Percentiles rank a stretch among this genome's conserved stretches.
Evolutionary conservation across 2,113 vertebrate genomes (phyloP).

Genomic region (Coturnix japonica): DNA sequence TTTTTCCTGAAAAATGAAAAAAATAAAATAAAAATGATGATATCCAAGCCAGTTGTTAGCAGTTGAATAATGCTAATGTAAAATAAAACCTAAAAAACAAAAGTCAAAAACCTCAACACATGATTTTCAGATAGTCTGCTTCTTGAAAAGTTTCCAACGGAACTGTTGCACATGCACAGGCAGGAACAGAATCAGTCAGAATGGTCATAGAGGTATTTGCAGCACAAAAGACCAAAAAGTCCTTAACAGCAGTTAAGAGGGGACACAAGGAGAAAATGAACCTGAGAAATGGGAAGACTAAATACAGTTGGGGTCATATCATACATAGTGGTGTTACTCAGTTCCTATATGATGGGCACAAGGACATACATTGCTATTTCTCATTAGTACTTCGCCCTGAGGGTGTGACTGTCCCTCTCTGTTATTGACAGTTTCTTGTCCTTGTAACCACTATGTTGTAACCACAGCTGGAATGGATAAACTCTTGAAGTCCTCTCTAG

Average conservation of each 20-base stretch:
- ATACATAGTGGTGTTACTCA: background rate
- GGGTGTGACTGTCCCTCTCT: constrained; percentile 2
- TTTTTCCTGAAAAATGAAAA: background rate
- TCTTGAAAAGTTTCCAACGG: background rate
- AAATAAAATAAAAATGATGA: background rate
- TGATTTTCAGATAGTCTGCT: background rate
- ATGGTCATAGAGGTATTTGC: background rate
- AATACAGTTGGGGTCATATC: background rate
- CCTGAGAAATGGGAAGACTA: background rate
- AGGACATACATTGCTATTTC: background rate
- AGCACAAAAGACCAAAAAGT: background rate
- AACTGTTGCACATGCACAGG: background rate
- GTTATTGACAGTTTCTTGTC: background rate
- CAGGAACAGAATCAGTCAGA: background rate
- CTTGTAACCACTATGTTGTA: background rate
- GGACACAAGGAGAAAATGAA: background rate
- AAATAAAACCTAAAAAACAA: background rate
- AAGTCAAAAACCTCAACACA: background rate
- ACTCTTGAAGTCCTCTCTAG: background rate
- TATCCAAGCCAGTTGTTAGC: background rate
- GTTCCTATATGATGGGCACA: background rate
- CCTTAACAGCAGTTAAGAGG: background rate
- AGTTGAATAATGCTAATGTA: background rate
- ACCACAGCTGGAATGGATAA: background rate
- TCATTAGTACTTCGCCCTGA: background rate